Conservation (phyloP, 64 coral and sea anemone species). For the Actinia equina region DNA sequence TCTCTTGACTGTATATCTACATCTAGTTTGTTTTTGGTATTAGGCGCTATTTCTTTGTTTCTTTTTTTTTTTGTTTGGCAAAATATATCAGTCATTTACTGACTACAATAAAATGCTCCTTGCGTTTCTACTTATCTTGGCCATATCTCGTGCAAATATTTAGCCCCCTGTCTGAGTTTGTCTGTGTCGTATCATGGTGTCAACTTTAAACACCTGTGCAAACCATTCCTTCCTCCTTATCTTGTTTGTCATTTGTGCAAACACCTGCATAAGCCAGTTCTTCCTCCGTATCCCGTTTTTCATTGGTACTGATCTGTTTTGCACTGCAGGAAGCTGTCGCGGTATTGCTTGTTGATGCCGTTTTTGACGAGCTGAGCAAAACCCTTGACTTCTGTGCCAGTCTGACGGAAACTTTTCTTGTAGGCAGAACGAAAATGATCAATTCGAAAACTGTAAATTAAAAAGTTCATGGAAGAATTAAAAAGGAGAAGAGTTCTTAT, state of each 20-base stretch:
- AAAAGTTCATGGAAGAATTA: conserved; percentile 41
- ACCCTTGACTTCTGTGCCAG: neutral
- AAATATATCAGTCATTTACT: too few relatives aligned
- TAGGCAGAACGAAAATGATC: conserved; percentile 30
- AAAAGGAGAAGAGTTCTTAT: neutral
- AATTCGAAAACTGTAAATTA: conserved; percentile 34
- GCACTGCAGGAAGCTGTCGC: neutral
- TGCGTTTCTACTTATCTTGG: too few relatives aligned
- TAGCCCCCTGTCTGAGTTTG: too few relatives aligned
- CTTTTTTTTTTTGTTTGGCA: too few relatives aligned
- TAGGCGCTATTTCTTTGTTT: too few relatives aligned
- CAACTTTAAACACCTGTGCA: neutral
- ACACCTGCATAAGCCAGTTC: neutral
- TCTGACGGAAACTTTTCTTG: conserved; percentile 8
- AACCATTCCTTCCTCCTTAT: neutral
- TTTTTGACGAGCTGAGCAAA: neutral
- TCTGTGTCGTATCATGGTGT: too few relatives aligned
- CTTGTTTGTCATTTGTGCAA: neutral
- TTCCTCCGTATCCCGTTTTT: neutral
- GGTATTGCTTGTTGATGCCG: neutral
- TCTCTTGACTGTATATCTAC: too few relatives aligned
- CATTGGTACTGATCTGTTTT: neutral
- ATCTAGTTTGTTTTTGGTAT: too few relatives aligned
- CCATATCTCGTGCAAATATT: too few relatives aligned
- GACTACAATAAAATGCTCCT: too few relatives aligned